These are phyloP conservation scores for Ophion ellenae DNA, from an alignment of 2,888 invertebrate genomes.

Conservation along the genomic window DNA sequence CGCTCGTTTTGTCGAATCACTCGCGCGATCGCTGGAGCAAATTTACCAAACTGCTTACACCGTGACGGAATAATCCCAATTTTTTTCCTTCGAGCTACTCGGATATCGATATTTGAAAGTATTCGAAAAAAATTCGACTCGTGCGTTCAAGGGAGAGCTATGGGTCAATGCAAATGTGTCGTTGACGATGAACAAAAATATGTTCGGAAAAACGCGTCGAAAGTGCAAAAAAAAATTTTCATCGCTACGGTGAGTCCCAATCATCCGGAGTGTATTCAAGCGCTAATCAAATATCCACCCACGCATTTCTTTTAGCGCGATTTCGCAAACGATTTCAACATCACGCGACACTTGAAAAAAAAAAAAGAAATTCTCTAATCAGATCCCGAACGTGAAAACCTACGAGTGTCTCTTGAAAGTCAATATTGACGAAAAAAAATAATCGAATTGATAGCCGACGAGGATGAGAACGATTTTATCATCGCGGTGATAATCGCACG, in stretches of 20 bases:
- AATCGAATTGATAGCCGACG: not conserved
- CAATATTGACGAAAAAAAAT: constrained; percentile 11
- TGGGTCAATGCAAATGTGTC: not conserved
- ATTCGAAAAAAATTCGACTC: not conserved
- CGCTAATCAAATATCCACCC: constrained; percentile 2
- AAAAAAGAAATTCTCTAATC: constrained; percentile 40
- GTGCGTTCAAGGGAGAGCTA: not conserved
- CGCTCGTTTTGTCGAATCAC: constrained; percentile 6
- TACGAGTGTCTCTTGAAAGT: constrained; percentile 2
- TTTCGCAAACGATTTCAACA: constrained; percentile 42
- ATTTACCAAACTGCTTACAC: constrained; percentile 21
- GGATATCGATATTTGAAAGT: constrained; percentile 50
- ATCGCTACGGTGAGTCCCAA: not conserved
- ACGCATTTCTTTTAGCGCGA: constrained; percentile 36
- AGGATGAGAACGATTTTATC: constrained; percentile 33
- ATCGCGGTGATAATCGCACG: constrained; percentile 37
- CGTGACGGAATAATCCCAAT: constrained; percentile 11
- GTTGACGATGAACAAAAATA: not conserved
- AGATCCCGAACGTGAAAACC: constrained; percentile 16
- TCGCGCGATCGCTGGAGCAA: constrained; percentile 21
- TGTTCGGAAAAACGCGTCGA: too few species aligned
- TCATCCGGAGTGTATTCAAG: not conserved
- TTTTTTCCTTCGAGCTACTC: constrained; percentile 39
- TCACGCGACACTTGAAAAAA: constrained; percentile 54
- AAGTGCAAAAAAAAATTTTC: too few species aligned